Conservation (phyloP, 2,888 invertebrate species). For the Phortica magna region DNA sequence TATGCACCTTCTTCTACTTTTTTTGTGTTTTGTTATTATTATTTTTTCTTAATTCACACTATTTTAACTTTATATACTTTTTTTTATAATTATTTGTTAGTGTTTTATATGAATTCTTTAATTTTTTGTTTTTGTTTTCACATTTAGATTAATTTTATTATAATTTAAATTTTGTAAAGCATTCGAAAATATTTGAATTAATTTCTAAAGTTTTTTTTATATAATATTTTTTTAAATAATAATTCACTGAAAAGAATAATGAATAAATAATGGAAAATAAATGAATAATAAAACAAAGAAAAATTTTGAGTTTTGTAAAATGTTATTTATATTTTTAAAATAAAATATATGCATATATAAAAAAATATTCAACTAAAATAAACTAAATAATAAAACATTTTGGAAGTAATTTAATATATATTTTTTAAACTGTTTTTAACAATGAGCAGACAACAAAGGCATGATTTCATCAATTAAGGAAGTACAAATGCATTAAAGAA, state of each 20-base stretch:
- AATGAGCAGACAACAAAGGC: conserved; percentile 44
- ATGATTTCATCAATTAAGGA: conserved; percentile 72
- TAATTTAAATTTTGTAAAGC: neutral
- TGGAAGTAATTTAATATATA: conserved; percentile 42
- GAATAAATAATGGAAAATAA: conserved; percentile 35
- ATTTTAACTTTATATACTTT: neutral
- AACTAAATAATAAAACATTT: conserved; percentile 47
- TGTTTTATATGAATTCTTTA: too few species aligned
- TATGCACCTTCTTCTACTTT: conserved; percentile 2
- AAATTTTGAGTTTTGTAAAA: conserved; percentile 46
- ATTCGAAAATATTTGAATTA: conserved; percentile 41
- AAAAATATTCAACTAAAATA: conserved; percentile 56
- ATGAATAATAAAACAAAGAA: conserved; percentile 19
- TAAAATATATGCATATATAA: conserved; percentile 58
- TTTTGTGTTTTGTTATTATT: neutral
- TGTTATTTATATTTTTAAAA: conserved; percentile 62
- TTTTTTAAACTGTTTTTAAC: conserved; percentile 50
- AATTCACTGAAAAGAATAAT: neutral
- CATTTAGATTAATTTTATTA: neutral
- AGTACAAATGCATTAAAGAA: conserved; percentile 54
- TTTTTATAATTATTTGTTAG: neutral
- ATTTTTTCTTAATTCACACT: neutral
- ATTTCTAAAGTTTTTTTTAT: neutral
- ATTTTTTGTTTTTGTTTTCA: neutral
- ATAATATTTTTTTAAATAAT: too few species aligned